phyloP scores from a whole-genome alignment of 2,888 invertebrate species.

The Dynastes grantii region DNA sequence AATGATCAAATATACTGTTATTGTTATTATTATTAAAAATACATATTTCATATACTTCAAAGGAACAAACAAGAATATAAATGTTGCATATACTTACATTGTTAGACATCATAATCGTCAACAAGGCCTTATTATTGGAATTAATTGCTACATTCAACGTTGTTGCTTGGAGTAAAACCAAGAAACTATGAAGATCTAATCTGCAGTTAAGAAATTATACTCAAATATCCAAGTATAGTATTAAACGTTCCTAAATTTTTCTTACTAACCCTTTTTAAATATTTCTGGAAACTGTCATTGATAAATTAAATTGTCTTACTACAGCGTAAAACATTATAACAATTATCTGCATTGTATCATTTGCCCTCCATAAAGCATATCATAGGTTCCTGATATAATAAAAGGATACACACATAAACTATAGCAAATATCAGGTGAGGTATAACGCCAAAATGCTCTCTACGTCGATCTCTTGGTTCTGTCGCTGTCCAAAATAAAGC shows the following conservation, averaged over 20 bases:
- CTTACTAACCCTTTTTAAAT: too few species aligned
- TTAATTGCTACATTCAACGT: constrained; percentile 99
- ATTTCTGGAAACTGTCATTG: too few species aligned
- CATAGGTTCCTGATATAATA: background rate
- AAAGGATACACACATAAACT: constrained; percentile 95
- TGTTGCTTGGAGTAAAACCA: constrained; percentile 96
- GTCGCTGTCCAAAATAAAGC: constrained; percentile 99
- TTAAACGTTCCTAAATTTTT: too few species aligned
- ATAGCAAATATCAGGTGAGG: constrained; percentile 94
- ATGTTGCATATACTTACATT: constrained; percentile 81
- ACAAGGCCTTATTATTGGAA: constrained; percentile 96
- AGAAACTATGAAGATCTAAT: constrained; percentile 86
- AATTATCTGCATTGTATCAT: too few species aligned
- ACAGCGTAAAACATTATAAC: too few species aligned
- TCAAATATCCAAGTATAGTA: too few species aligned
- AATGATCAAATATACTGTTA: too few species aligned
- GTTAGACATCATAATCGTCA: constrained; percentile 99
- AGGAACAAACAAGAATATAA: too few species aligned
- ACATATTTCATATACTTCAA: too few species aligned
- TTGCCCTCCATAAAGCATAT: too few species aligned
- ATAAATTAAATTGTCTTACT: too few species aligned
- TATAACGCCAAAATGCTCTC: constrained; percentile 89
- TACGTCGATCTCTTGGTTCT: constrained; percentile 88
- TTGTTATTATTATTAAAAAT: too few species aligned
- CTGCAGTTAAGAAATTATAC: constrained; percentile 58